Conservation (phyloP, 2,888 invertebrate species). For the Tenthredo livida region DNA sequence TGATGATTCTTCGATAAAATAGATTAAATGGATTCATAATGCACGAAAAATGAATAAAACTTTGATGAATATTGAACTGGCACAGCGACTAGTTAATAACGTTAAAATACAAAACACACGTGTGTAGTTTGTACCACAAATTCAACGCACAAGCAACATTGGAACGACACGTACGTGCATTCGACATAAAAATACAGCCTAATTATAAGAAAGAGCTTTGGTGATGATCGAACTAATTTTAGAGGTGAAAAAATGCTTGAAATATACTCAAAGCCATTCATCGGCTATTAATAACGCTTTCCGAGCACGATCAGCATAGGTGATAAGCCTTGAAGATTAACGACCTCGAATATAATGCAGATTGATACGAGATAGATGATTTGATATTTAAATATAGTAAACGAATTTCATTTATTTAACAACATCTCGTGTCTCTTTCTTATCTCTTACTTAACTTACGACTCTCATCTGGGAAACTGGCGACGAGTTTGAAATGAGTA, state of each 20-base stretch:
- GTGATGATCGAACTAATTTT: neutral
- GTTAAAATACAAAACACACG: constrained; percentile 41
- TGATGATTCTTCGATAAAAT: neutral
- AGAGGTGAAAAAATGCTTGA: neutral
- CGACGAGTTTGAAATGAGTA: neutral
- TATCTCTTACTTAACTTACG: neutral
- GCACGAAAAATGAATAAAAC: neutral
- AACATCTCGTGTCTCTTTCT: neutral
- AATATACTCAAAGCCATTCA: neutral
- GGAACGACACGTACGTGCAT: constrained; percentile 39
- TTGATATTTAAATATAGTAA: neutral
- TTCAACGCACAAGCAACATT: constrained; percentile 50
- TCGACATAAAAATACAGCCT: constrained; percentile 35
- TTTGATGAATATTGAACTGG: constrained; percentile 19
- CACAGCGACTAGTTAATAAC: constrained; percentile 8
- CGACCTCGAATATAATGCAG: neutral
- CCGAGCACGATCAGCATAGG: neutral
- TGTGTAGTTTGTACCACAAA: constrained; percentile 43
- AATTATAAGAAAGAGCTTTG: constrained; percentile 28
- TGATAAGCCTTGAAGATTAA: neutral
- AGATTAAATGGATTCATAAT: neutral
- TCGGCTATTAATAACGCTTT: neutral
- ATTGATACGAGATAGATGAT: neutral
- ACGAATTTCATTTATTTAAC: neutral
- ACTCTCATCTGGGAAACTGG: constrained; percentile 26